Percentiles rank a stretch among this genome's conserved stretches.
Evolutionary conservation across 2,113 vertebrate genomes (phyloP).

Genomic region (Actenoides lindsayi): DNA sequence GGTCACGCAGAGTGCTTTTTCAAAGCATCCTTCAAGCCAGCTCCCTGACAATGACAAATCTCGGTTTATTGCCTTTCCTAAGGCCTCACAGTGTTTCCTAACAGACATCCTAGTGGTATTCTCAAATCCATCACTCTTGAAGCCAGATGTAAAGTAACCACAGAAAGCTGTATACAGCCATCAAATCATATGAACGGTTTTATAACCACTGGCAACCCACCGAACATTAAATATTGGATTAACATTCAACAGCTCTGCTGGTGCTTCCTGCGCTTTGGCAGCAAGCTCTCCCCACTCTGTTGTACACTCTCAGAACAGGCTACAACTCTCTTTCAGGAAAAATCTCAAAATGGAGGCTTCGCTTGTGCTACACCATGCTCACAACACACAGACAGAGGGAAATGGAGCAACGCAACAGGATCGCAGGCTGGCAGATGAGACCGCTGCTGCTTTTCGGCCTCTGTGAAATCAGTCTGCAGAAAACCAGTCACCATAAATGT

Average conservation of each 20-base stretch:
- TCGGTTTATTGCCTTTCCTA: neutral
- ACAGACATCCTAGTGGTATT: slow-evolving; percentile 17
- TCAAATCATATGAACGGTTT: neutral
- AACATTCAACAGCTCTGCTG: slow-evolving; percentile 54
- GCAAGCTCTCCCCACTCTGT: neutral
- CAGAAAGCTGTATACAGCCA: slow-evolving; percentile 7
- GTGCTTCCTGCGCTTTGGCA: slow-evolving; percentile 50
- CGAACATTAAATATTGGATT: slow-evolving; percentile 47
- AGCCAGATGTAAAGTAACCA: slow-evolving; percentile 40
- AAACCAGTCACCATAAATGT: too few species aligned
- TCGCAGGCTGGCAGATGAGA: neutral
- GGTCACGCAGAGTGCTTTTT: neutral
- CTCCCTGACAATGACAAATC: slow-evolving; percentile 40
- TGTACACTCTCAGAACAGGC: rapidly evolving
- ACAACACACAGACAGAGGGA: neutral
- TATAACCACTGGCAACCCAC: slow-evolving; percentile 45
- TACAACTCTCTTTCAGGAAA: neutral
- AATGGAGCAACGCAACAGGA: neutral
- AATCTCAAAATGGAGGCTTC: neutral
- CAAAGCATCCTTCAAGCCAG: slow-evolving; percentile 27
- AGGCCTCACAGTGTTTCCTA: neutral
- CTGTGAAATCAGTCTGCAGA: neutral
- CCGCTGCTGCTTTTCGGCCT: neutral
- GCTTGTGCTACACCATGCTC: rapidly evolving
- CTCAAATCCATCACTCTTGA: neutral